Conservation (phyloP, 2,797 vertebrate species). For the Gambelia wislizenii region DNA sequence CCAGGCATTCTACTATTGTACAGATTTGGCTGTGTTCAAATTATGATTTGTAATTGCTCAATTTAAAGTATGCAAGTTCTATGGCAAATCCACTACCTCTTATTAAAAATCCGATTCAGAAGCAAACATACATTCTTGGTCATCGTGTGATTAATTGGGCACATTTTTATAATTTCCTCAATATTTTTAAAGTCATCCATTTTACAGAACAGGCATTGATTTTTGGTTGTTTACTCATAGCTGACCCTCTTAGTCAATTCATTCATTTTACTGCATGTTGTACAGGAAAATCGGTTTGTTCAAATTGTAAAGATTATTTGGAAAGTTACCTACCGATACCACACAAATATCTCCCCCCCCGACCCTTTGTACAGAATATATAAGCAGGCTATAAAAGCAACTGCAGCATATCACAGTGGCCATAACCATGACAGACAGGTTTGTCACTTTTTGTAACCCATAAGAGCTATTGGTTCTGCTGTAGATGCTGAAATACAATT, state of each 20-base stretch:
- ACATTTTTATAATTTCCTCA: constrained; percentile 48
- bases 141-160: constrained; percentile 57
- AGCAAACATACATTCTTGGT: constrained; percentile 16
- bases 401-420: not conserved
- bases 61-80: not conserved
- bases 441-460: not conserved
- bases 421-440: not conserved
- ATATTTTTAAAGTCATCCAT: constrained; percentile 40
- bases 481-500: too few species aligned
- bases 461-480: too few species aligned
- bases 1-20: not conserved
- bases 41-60: not conserved
- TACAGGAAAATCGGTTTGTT: not conserved
- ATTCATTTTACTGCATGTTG: constrained; percentile 5
- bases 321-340: not conserved
- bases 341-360: not conserved
- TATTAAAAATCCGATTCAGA: constrained; percentile 31
- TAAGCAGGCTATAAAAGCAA: not conserved
- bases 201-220: constrained; percentile 58
- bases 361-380: not conserved
- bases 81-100: not conserved
- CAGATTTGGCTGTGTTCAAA: not conserved
- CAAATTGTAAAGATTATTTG: constrained; percentile 5
- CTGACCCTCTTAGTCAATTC: constrained; percentile 40
- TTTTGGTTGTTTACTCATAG: constrained; percentile 57